These are phyloP conservation scores for Prunella himalayana DNA, from an alignment of 2,113 vertebrate genomes.

Conservation along the genomic window DNA sequence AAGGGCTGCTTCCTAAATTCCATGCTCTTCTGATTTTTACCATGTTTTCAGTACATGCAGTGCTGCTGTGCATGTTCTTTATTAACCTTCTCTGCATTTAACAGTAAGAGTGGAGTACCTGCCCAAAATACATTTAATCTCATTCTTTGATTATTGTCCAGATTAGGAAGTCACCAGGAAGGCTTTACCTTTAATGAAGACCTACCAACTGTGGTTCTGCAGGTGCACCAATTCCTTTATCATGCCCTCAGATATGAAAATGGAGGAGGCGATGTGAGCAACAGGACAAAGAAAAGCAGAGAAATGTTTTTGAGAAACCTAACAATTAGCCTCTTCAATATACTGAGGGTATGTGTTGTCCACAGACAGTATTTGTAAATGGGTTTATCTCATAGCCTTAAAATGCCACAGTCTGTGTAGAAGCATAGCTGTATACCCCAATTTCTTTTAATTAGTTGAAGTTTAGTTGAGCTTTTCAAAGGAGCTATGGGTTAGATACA, in stretches of 20 bases:
- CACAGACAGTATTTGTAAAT: background rate
- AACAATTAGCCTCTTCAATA: background rate
- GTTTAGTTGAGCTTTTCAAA: background rate
- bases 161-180: background rate
- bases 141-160: background rate
- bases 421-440: background rate
- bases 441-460: background rate
- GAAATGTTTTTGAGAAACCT: background rate
- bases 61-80: background rate
- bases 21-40: background rate
- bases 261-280: background rate
- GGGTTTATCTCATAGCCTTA: background rate
- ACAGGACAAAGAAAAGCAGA: background rate
- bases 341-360: background rate
- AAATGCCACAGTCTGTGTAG: background rate
- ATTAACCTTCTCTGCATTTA: background rate
- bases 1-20: background rate
- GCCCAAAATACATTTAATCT: background rate
- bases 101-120: background rate
- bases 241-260: background rate
- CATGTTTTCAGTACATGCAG: background rate
- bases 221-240: background rate
- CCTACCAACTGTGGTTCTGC: background rate
- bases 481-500: background rate
- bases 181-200: background rate